Base-by-base conservation (phyloP, 2,888 invertebrate genomes). In the Tipula vernalis region DNA sequence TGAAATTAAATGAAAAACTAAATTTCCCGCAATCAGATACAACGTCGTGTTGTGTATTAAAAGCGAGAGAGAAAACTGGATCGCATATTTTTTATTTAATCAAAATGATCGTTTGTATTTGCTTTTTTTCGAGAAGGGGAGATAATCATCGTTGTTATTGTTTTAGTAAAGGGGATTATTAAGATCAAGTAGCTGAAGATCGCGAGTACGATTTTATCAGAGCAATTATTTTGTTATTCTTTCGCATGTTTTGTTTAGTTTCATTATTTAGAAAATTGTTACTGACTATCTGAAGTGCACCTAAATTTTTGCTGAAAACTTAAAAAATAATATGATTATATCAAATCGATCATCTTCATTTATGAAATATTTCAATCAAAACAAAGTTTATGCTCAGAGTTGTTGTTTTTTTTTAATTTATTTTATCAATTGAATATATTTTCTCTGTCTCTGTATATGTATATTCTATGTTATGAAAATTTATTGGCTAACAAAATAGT, bases 1-100 rank as follows among this genome's bases (percentile, higher is more conserved):
- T 2, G 18, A 85, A 15, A n/a, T 39, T n/a, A 88, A 86, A 51
- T 86, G 86, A 83, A 51, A n/a, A 51, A 51, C n/a, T 15, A n/a
- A 51, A 51, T 15, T 44, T 44, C 44, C 12, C 44, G 10, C 44
- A 57, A 57, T 15, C 1, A 57, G 1, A 2, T 15, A 71, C 18
- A 71, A 51, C 51, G 51, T 1, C 15, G 10, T 71, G 71, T 71
- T 71, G 71, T 71, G 71, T 4, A 10, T 71, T 28, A 71, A 71
- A 28, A 71, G 71, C 10, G 28, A 28, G 28, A 71, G 71, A 28
- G 10, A 71, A 71, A 28, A 71, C 71, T 71, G 71, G 71, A 71
- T 71, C 71, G 71, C 28, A 28, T 28, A 71, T 71, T 71, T 51
- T 71, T 71, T 18, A 10, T 71, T 71, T 71, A 71, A 71, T 71